phyloP scores from a whole-genome alignment of 2,888 invertebrate species.

The Tenthredo livida region DNA sequence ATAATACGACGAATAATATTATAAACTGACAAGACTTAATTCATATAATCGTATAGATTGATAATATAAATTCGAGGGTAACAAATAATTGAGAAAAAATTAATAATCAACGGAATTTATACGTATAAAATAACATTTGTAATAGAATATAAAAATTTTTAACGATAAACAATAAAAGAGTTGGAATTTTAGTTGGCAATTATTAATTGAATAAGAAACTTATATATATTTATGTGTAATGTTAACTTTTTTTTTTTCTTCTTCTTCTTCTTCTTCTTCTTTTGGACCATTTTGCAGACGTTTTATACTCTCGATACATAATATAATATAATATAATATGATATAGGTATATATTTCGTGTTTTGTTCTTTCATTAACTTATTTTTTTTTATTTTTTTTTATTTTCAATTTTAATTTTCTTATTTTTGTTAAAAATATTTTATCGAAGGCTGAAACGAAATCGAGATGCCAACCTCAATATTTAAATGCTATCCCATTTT shows the following conservation, averaged over 20 bases:
- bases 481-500: constrained; percentile 37
- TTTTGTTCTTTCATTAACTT: too few species aligned
- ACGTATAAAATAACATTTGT: too few species aligned
- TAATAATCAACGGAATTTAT: background rate
- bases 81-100: background rate
- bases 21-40: background rate
- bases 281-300: constrained; percentile 61
- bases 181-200: background rate
- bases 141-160: background rate
- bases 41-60: too few species aligned
- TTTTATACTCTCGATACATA: constrained; percentile 28
- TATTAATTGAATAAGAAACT: background rate
- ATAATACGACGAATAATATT: background rate
- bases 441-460: constrained; percentile 55
- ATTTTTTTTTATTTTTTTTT: background rate
- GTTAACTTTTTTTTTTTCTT: background rate
- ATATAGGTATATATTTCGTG: background rate
- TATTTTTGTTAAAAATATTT: background rate
- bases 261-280: constrained; percentile 54
- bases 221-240: background rate
- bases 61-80: too few species aligned
- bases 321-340: background rate
- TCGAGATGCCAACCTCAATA: constrained; percentile 24
- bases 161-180: background rate
- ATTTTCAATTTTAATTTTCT: background rate